Evolutionary conservation across 37 sponge, comb jelly and placozoan species (phyloP).

Genomic region (Diacarnus erythraeanus): DNA sequence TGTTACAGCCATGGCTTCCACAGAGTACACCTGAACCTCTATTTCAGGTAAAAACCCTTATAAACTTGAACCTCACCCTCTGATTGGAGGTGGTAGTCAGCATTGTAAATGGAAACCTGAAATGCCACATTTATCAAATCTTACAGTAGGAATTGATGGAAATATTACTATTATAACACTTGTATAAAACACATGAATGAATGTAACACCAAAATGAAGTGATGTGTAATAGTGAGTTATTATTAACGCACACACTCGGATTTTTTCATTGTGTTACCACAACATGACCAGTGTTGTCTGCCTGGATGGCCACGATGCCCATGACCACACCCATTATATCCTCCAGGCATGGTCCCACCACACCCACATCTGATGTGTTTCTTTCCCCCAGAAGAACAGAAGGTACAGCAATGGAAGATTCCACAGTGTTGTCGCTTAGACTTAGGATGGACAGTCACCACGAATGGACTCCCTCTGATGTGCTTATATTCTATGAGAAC

Average conservation of each 20-base stretch:
- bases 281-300: constrained; percentile 74
- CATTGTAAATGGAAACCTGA: too few relatives aligned
- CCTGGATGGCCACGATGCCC: constrained; percentile 78
- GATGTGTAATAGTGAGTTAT: background rate
- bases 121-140: too few relatives aligned
- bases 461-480: constrained; percentile 68
- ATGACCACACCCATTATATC: constrained; percentile 81
- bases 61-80: too few relatives aligned
- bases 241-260: constrained; percentile 35
- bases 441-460: constrained; percentile 33
- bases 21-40: too few relatives aligned
- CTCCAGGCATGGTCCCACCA: constrained; percentile 77
- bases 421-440: constrained; percentile 54
- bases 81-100: too few relatives aligned
- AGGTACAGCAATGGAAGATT: constrained; percentile 72
- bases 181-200: too few relatives aligned
- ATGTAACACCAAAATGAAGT: too few relatives aligned
- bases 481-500: constrained; percentile 55
- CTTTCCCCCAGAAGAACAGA: constrained; percentile 61
- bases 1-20: too few relatives aligned
- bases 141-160: too few relatives aligned
- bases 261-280: constrained; percentile 49
- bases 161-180: too few relatives aligned
- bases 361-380: constrained; percentile 76
- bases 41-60: too few relatives aligned